Conservation (phyloP, 2,888 invertebrate species). For the Rugalucina vietnamica region DNA sequence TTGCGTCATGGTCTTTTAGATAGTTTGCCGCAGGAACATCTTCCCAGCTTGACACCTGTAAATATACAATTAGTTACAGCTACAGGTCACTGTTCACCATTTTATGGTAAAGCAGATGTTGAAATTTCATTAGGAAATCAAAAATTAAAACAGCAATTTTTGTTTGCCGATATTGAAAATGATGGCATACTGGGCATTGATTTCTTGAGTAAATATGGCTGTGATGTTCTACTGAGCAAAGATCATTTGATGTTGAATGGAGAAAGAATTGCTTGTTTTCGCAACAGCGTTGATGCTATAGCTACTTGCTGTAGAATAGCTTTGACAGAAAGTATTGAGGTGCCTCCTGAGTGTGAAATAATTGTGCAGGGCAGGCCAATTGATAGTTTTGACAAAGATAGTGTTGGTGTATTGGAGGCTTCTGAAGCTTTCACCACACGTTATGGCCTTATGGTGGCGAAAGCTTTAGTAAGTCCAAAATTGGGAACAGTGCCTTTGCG, state of each 20-base stretch:
- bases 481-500: constrained; percentile 29
- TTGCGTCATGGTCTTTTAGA: not conserved
- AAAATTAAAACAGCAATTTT: not conserved
- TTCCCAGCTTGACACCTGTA: not conserved
- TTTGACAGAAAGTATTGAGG: not conserved
- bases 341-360: constrained; percentile 15
- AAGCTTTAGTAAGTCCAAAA: constrained; percentile 21
- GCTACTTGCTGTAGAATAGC: constrained; percentile 7
- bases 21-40: not conserved
- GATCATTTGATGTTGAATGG: too few relatives aligned
- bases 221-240: too few relatives aligned
- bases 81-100: not conserved
- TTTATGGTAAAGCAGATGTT: not conserved
- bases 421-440: not conserved
- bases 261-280: not conserved
- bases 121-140: not conserved
- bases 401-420: constrained; percentile 10
- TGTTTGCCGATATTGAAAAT: not conserved
- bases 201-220: too few relatives aligned
- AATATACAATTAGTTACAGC: not conserved
- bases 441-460: constrained; percentile 20
- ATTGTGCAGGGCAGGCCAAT: constrained; percentile 15
- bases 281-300: not conserved
- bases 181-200: too few relatives aligned
- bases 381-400: not conserved